These are phyloP conservation scores for Struthidea cinerea DNA, from an alignment of 2,113 vertebrate genomes.

Conservation along the genomic window DNA sequence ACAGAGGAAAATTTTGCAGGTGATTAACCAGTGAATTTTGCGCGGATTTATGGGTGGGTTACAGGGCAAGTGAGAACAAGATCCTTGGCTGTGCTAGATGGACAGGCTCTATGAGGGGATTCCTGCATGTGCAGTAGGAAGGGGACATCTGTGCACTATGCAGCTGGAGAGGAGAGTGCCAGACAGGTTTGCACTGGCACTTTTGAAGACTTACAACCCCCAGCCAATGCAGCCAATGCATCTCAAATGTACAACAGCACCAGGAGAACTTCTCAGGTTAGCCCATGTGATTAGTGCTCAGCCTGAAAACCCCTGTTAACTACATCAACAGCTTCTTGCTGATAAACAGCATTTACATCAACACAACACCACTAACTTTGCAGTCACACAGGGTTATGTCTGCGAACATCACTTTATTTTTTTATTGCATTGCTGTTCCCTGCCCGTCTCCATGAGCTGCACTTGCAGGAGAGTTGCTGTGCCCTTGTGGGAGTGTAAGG, in stretches of 20 bases:
- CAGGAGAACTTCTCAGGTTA: not conserved
- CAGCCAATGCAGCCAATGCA: fast-evolving
- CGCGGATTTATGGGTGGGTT: not conserved
- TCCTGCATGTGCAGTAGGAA: not conserved
- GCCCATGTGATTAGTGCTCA: not conserved
- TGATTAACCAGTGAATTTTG: not conserved
- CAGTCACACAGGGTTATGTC: not conserved
- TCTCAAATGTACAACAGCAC: not conserved
- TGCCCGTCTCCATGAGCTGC: not conserved
- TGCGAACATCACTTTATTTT: not conserved
- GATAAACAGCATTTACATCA: not conserved
- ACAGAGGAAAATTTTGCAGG: not conserved
- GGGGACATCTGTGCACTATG: not conserved
- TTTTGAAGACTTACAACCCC: not conserved
- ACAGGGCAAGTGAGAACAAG: not conserved
- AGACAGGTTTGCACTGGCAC: not conserved
- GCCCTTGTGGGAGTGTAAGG: not conserved
- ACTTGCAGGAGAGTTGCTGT: not conserved
- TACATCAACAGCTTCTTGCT: not conserved
- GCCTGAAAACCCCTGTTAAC: not conserved
- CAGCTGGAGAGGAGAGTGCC: not conserved
- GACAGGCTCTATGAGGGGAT: not conserved
- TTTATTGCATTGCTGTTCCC: not conserved
- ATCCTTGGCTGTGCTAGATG: not conserved
- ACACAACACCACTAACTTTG: not conserved